Conservation (phyloP, 2,113 vertebrate species). For the Syrrhaptes paradoxus region DNA sequence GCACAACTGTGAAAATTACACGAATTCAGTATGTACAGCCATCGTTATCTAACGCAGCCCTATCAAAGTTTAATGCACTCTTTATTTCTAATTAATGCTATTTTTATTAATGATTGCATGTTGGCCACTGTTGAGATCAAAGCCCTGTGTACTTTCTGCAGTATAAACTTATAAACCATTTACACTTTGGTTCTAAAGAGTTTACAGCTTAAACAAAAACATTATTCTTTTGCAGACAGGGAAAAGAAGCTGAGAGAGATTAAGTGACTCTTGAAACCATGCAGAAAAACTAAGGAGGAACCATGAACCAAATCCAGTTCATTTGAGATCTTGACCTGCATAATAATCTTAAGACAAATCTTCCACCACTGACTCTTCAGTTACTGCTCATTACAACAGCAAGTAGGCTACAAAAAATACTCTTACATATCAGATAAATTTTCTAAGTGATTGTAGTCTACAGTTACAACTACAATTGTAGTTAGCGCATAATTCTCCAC, state of each 20-base stretch:
- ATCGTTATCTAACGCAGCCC: background rate
- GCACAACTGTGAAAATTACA: conserved; percentile 23
- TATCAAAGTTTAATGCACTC: background rate
- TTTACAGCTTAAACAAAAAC: background rate
- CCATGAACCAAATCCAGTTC: background rate
- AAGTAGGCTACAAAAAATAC: background rate
- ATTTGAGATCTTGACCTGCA: background rate
- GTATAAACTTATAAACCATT: background rate
- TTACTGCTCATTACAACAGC: background rate
- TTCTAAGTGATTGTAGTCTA: background rate
- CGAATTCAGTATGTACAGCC: background rate
- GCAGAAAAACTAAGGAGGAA: background rate
- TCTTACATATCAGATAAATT: background rate
- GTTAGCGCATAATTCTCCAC: background rate
- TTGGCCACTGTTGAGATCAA: background rate
- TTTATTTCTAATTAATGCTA: conserved; percentile 10
- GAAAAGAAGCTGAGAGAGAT: background rate
- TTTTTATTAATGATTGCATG: background rate
- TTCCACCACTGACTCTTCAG: background rate
- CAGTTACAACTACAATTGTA: background rate
- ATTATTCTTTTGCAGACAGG: background rate
- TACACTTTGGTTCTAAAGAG: background rate
- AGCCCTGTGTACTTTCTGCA: background rate
- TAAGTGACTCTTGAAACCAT: background rate
- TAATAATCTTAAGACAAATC: background rate